Evolutionary conservation across 2,888 invertebrate species (phyloP), one percentile per base, ranked within the genome.

Genomic region (Ethmia dodecea): DNA sequence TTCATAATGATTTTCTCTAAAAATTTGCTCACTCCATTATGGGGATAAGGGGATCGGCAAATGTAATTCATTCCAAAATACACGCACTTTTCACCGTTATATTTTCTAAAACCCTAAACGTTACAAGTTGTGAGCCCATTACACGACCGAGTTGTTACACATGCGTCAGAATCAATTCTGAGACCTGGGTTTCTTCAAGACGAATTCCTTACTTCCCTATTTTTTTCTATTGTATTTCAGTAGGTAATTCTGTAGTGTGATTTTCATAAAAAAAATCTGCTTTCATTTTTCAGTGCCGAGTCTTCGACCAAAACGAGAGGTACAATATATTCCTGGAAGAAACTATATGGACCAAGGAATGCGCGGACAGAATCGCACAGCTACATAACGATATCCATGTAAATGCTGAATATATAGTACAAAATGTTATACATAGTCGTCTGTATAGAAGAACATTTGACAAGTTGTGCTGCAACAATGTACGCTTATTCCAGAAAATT

Each of bases 281-380:
- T 12, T 35, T 24, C 12, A 32, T 37, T 20, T 65, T 75, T 28
- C 75, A 89, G 86, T 86, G 83, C 30, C 75, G 89, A 52, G 88
- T 91, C 0, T 92, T 92, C 62, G 91, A 91, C 46, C 88, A 89
- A 52, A 90, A 89, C 40, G 91, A 91, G 53, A 73, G 84, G 40
- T 90, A 90, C 69, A 91, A 91, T 57, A 76, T 84, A 26, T 88
- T 80, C 52, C 68, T 88, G 27, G 91, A 92, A 68, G 89, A 87
- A 37, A 62, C 79, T 0, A 45, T 76, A 4, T 73, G 83, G 71
- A 69, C 72, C 0, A 49, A 45, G 31, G 56, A 60, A 0, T 81
- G 79, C 43, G 74, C 69, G 0, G 52, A 60, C 5, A 42, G 38
- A 13, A 49, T 75, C 8, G 33, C 49, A 6, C 11, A 44, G 1